Conservation (phyloP, 2,797 vertebrate genomes). For the Anguilla megastoma region DNA sequence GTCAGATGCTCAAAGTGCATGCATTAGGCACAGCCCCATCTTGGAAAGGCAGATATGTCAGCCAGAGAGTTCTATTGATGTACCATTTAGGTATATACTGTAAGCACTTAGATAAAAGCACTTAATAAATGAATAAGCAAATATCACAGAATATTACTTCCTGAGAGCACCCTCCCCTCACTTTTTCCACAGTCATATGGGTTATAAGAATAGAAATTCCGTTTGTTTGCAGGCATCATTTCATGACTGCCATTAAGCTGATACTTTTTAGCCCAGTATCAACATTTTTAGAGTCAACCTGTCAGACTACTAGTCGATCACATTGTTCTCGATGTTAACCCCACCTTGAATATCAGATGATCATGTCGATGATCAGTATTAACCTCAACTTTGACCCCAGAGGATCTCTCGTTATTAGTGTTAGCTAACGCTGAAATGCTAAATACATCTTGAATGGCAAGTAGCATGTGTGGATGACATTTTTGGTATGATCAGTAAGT, state of each 20-base stretch:
- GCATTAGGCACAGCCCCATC: constrained; percentile 29
- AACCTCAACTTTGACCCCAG: not conserved
- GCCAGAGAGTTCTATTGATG: not conserved
- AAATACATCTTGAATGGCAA: not conserved
- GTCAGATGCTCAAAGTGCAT: constrained; percentile 38
- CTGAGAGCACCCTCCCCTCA: not conserved
- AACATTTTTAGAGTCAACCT: not conserved
- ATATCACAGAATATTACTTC: constrained; percentile 15
- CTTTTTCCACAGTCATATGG: not conserved
- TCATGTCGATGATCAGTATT: not conserved
- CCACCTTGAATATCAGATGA: not conserved
- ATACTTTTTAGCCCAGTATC: not conserved
- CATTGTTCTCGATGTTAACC: constrained; percentile 43
- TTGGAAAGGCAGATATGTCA: constrained; percentile 21
- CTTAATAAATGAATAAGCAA: constrained; percentile 28
- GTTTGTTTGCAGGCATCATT: not conserved
- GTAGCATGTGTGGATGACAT: not conserved
- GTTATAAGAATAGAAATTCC: constrained; percentile 12
- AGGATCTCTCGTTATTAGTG: not conserved
- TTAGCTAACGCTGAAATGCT: not conserved
- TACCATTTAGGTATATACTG: constrained; percentile 9
- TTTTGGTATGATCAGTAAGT: not conserved
- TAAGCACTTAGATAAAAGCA: constrained; percentile 15
- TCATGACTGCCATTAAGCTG: not conserved
- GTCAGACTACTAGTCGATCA: constrained; percentile 19